Percentiles rank a stretch among this genome's conserved stretches.
Conservation (phyloP, 1,140 invertebrate species). For the Mamestra configurata region DNA sequence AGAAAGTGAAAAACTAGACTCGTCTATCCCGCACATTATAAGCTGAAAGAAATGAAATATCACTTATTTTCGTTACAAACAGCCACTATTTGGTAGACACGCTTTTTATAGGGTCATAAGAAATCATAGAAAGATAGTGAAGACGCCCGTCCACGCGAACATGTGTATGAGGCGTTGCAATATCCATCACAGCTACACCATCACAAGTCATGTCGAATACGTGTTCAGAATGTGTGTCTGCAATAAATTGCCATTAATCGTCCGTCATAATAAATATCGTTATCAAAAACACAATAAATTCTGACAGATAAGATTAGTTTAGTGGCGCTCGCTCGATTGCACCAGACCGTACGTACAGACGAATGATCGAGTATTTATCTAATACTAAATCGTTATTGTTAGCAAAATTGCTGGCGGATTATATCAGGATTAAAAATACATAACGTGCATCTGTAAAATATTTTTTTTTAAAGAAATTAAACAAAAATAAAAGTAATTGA, state of each 20-base stretch:
- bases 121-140: too few species aligned
- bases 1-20: too few species aligned
- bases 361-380: neutral
- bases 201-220: neutral
- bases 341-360: neutral
- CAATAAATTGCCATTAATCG: neutral
- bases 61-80: too few species aligned
- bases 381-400: neutral
- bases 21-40: too few species aligned
- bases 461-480: too few species aligned
- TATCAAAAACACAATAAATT: slow-evolving; percentile 27
- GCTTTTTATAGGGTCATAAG: too few species aligned
- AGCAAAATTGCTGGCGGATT: neutral
- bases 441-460: too few species aligned
- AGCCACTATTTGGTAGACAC: too few species aligned
- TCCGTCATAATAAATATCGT: neutral
- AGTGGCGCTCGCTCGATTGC: neutral
- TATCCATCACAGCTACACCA: neutral
- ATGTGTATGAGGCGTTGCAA: neutral
- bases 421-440: too few species aligned
- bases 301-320: slow-evolving; percentile 1
- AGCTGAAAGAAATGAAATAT: too few species aligned
- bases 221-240: neutral
- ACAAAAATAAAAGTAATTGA: too few species aligned
- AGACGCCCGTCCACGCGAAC: neutral